Evolutionary conservation across 2,888 invertebrate species (phyloP).

Genomic region (Melieria crassipennis): DNA sequence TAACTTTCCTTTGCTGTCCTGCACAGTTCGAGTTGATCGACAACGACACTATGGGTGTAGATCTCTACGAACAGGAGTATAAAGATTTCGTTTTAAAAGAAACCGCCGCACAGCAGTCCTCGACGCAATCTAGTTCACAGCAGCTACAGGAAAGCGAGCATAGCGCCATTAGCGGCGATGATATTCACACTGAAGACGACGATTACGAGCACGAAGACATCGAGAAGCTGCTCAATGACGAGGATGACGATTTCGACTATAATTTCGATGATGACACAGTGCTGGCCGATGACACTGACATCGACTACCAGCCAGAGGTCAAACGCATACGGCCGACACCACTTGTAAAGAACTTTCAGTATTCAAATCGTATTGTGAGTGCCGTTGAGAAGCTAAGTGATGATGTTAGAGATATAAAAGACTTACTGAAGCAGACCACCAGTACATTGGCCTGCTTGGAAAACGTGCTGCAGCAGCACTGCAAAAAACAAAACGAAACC

Average conservation of each 20-base stretch:
- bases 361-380: constrained; percentile 27
- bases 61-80: constrained; percentile 1
- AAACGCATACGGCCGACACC: constrained; percentile 30
- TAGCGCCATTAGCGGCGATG: neutral
- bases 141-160: neutral
- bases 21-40: constrained; percentile 9
- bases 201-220: neutral
- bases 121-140: neutral
- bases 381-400: constrained; percentile 29
- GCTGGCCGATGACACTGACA: constrained; percentile 1
- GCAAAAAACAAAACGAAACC: constrained; percentile 35
- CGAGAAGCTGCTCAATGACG: constrained; percentile 7
- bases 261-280: neutral
- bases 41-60: neutral
- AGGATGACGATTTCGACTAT: constrained; percentile 2
- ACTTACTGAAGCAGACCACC: constrained; percentile 22
- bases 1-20: neutral
- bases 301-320: constrained; percentile 15
- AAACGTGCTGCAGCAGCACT: constrained; percentile 26
- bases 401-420: constrained; percentile 36
- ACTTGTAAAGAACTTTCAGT: constrained; percentile 35
- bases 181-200: neutral
- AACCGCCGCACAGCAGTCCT: neutral
- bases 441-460: constrained; percentile 17
- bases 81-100: neutral